Conservation (phyloP, 2,797 vertebrate genomes). For the Siniperca undulata region DNA sequence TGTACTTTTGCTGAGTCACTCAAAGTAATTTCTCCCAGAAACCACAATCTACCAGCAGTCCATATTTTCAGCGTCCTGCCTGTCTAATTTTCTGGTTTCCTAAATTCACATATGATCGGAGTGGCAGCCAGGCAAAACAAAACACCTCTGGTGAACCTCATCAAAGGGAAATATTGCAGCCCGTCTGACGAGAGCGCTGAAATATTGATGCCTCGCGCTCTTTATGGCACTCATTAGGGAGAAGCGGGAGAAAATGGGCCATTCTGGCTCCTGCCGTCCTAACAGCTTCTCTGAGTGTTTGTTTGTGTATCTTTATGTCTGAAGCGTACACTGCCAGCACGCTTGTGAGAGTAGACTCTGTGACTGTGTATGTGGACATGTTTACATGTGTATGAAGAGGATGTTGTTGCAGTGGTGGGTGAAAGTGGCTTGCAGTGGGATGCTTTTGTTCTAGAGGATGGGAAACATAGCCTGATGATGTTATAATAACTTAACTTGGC, state of each 20-base stretch:
- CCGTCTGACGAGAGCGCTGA: conserved; percentile 63
- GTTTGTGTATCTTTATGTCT: conserved; percentile 52
- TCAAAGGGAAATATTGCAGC: conserved; percentile 68
- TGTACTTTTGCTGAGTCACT: conserved; percentile 32
- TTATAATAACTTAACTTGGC: conserved; percentile 23
- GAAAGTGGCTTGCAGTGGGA: conserved; percentile 17
- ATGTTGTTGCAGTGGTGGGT: conserved; percentile 22
- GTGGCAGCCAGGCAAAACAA: conserved; percentile 58
- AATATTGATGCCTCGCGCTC: conserved; percentile 79
- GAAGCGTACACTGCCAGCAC: background rate
- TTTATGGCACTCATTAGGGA: conserved; percentile 78
- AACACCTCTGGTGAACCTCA: conserved; percentile 69
- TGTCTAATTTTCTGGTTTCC: conserved; percentile 21
- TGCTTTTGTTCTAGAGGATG: conserved; percentile 11
- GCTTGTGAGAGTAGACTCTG: conserved; percentile 2
- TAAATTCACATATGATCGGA: conserved; percentile 39
- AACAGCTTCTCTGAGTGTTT: conserved; percentile 55
- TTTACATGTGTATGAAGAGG: conserved; percentile 21
- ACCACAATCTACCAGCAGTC: conserved; percentile 13
- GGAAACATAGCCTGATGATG: conserved; percentile 5
- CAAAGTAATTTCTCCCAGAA: conserved; percentile 1
- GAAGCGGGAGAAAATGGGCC: conserved; percentile 70
- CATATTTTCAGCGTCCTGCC: conserved; percentile 3
- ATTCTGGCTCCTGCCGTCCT: conserved; percentile 53
- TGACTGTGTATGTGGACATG: background rate